phyloP scores from a whole-genome alignment of 2,797 vertebrate genomes.

The Petrocephalus schoutedeni region DNA sequence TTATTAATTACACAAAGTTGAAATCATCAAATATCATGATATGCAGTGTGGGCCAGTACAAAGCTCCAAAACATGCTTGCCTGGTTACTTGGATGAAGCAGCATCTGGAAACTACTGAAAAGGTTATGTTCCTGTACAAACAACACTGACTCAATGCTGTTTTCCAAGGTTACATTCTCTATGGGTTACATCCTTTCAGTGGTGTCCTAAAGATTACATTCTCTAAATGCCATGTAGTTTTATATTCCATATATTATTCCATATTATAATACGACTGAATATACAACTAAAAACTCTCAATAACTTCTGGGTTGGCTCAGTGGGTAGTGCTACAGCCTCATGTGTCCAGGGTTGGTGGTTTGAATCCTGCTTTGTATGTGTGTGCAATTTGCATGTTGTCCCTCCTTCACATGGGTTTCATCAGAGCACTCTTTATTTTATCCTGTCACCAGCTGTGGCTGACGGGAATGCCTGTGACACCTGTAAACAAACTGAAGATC shows the following conservation, averaged over 20 bases:
- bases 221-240: neutral
- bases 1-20: too few relatives aligned
- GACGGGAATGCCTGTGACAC: slow-evolving; percentile 56
- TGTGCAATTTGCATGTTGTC: neutral
- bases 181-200: neutral
- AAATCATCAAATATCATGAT: too few relatives aligned
- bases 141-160: neutral
- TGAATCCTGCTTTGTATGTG: neutral
- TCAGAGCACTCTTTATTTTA: neutral
- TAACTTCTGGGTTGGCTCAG: neutral
- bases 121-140: neutral
- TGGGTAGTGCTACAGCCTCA: neutral
- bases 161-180: neutral
- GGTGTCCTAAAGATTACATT: neutral
- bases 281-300: neutral
- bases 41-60: neutral
- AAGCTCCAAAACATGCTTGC: neutral
- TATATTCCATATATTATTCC: neutral
- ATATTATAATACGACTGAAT: neutral
- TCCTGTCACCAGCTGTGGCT: slow-evolving; percentile 42
- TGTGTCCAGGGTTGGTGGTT: neutral
- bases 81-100: neutral
- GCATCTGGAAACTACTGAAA: neutral
- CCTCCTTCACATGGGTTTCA: neutral
- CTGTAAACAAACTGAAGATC: slow-evolving; percentile 61